Evolutionary conservation across 1,140 invertebrate species (phyloP), one percentile per base, ranked within the genome.

Genomic region (Conus ventricosus): DNA sequence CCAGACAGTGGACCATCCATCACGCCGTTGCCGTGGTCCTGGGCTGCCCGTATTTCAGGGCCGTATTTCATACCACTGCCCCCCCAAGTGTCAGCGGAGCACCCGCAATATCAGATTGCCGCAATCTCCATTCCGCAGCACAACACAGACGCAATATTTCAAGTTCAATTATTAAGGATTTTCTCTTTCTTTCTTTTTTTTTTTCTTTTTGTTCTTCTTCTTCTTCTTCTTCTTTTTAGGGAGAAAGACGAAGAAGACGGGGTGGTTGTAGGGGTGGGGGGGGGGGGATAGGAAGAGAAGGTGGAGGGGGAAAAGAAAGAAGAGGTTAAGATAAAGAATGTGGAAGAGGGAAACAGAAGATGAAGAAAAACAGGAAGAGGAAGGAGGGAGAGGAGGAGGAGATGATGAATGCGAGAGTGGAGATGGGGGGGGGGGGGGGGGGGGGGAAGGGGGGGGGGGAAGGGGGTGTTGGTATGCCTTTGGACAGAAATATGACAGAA

Each of bases 161-260:
- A 80, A 80, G 39, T 80, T 80, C n/a, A 27, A 51, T 51, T 80
- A 51, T 80, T 80, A 23, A 80, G n/a, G 20, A 80, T 10, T 85
- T 67, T 85, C 39, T 80, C 39, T 80, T 80, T 80, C n/a, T 3
- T 5, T 25, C 5, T 25, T 80, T 80, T 80, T 80, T 60, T 4
- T 60, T 60, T 15, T 4, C 8, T 11, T 60, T 60, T 15, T 60
- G 8, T 60, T 15, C 57, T 15, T 60, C 15, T 15, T 60, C 15
- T 15, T 60, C 8, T 11, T 60, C 15, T 15, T 60, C 15, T 60
- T 15, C 57, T 15, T 15, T 15, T 15, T 60, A 11, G 57, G 57
- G 57, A 60, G 57, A 15, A 60, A 60, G 15, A 60, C 8, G 57
- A 15, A 15, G 57, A 15, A 60, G 57, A 75, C 11, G n/a, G 23